Evolutionary conservation across 2,797 vertebrate species (phyloP), one percentile per base, ranked within the genome.

Genomic region (Benthosema pterotum): DNA sequence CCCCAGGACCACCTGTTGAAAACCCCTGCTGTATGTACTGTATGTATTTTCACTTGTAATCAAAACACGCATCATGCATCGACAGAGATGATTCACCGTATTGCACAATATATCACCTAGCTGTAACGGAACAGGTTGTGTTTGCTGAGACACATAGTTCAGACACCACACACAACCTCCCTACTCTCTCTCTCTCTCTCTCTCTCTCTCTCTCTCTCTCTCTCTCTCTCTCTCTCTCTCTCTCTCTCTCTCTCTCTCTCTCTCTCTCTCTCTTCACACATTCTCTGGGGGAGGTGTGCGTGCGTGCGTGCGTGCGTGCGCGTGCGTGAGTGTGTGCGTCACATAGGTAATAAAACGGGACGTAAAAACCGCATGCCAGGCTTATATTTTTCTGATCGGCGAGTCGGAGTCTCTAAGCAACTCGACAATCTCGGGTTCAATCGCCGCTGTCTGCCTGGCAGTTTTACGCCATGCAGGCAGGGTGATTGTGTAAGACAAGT

Each of bases 381-480:
- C 78, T 82, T 72, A 3, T 25, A 70, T 63, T 11, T 67, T 73
- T 67, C 58, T 51, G 51, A 67, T 76, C 42, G 50, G 52, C 45
- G 73, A 79, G 42, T 65, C 77, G 67, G 69, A 72, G 74, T 84
- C 74, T 73, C 86, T 69, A 42, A 71, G 86, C 74, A 86, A 74
- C 75, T 69, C 57, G 3, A 13, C 18, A 22, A 52, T 67, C 54
- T 49, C 14, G 3, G n/a, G n/a, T n/a, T n/a, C n/a, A n/a, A n/a
- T n/a, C n/a, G n/a, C n/a, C n/a, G n/a, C n/a, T n/a, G n/a, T n/a
- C n/a, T n/a, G n/a, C n/a, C n/a, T n/a, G n/a, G n/a, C n/a, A n/a
- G n/a, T n/a, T n/a, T n/a, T n/a, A n/a, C n/a, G n/a, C n/a, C n/a
- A 19, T 56, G 18, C 14, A 1, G 22, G 4, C 43, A 62, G 47